A percentile compares a stretch with the other conserved stretches of the same genome.
These are phyloP conservation scores for Platalea minor DNA, from an alignment of 2,797 vertebrate genomes.

Conservation along the genomic window DNA sequence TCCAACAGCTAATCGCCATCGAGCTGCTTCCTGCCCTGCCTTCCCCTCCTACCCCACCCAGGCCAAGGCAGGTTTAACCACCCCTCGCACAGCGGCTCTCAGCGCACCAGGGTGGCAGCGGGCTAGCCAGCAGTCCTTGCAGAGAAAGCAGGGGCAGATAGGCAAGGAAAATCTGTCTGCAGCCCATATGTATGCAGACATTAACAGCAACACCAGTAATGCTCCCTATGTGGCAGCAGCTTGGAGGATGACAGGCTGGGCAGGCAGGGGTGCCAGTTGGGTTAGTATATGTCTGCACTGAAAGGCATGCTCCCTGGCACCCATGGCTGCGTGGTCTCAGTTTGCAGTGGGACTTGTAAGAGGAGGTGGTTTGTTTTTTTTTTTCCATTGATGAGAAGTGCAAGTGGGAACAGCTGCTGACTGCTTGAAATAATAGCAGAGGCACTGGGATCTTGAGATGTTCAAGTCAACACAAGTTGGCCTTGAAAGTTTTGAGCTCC, in stretches of 20 bases:
- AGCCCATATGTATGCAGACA: neutral
- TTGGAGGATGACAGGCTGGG: neutral
- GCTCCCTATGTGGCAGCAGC: neutral
- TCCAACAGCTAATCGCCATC: neutral
- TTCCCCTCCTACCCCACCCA: neutral
- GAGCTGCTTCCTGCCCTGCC: neutral
- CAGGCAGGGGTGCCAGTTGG: neutral
- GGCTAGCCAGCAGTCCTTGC: neutral
- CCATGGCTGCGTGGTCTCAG: neutral
- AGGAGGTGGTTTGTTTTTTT: neutral
- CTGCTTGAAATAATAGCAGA: slow-evolving; percentile 46
- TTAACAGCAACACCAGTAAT: neutral
- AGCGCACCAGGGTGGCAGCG: rapidly evolving
- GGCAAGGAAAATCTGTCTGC: neutral
- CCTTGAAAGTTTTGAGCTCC: slow-evolving; percentile 25
- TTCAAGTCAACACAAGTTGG: slow-evolving; percentile 53
- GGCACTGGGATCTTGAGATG: slow-evolving; percentile 33
- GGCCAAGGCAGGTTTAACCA: neutral
- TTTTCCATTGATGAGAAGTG: slow-evolving; percentile 19
- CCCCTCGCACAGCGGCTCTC: neutral
- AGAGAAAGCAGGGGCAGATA: rapidly evolving
- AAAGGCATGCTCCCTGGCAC: neutral
- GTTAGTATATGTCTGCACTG: neutral
- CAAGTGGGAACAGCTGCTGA: slow-evolving; percentile 65
- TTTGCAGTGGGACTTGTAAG: slow-evolving; percentile 33